phyloP scores from a whole-genome alignment of 2,113 vertebrate genomes.

The Pantherophis guttatus region DNA sequence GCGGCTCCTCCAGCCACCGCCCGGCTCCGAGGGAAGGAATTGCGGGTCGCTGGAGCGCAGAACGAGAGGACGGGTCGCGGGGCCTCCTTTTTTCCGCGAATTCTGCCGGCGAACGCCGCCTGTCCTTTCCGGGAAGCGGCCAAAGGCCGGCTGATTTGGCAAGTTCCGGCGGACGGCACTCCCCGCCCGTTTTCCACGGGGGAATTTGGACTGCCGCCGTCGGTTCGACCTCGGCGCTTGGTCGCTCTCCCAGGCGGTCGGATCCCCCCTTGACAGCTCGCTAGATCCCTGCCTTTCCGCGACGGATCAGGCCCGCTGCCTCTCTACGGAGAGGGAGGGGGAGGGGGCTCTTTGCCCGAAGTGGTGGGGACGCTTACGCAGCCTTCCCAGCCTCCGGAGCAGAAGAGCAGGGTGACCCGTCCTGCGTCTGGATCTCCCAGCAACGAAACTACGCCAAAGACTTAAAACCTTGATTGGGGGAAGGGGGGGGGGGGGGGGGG shows the following conservation, averaged over 20 bases:
- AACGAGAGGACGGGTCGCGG: background rate
- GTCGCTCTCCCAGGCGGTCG: background rate
- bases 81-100: background rate
- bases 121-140: background rate
- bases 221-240: too few species aligned
- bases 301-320: background rate
- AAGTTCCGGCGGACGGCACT: background rate
- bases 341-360: conserved; percentile 55
- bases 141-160: background rate
- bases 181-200: too few species aligned
- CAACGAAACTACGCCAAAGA: background rate
- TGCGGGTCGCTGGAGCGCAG: background rate
- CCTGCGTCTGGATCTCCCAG: too few species aligned
- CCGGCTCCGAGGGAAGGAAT: background rate
- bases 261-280: too few species aligned
- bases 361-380: too few species aligned
- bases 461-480: background rate
- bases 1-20: background rate
- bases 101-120: background rate
- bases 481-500: background rate
- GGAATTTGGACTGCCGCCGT: background rate
- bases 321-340: conserved; percentile 68
- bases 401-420: too few species aligned
- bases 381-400: too few species aligned
- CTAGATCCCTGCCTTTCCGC: background rate